A percentile compares a stretch with the other conserved stretches of the same genome.
Conservation (phyloP, 2,113 vertebrate species). For the Aviceda subcristata region DNA sequence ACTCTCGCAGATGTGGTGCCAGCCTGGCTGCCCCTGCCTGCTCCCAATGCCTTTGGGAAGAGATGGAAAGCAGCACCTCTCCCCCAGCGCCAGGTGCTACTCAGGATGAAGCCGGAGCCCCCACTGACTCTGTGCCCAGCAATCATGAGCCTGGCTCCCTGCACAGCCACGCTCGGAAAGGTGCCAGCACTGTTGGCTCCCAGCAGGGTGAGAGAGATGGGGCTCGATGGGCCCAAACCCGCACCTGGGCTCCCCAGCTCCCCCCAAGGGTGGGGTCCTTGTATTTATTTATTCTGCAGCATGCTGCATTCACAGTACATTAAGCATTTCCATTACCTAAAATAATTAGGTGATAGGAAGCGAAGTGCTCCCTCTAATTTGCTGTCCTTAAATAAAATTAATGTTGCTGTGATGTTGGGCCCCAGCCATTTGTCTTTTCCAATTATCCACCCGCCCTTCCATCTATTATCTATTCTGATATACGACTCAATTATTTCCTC, state of each 20-base stretch:
- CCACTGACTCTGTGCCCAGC: fast-evolving
- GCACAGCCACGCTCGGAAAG: fast-evolving
- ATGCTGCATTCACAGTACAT: constrained; percentile 81
- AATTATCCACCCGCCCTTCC: constrained; percentile 70
- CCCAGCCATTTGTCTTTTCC: constrained; percentile 78
- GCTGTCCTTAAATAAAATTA: constrained; percentile 84
- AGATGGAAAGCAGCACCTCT: background rate
- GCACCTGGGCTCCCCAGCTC: background rate
- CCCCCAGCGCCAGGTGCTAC: fast-evolving
- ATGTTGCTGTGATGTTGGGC: constrained; percentile 76
- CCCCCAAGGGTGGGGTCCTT: constrained; percentile 27
- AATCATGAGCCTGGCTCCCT: fast-evolving
- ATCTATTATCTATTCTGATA: constrained; percentile 74
- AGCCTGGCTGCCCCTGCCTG: background rate
- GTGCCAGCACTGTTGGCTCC: background rate
- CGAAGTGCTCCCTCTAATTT: constrained; percentile 78
- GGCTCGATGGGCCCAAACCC: background rate
- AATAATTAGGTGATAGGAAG: constrained; percentile 84
- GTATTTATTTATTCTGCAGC: constrained; percentile 69
- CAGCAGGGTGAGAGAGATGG: fast-evolving
- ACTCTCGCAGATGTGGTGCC: fast-evolving
- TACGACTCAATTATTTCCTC: constrained; percentile 72
- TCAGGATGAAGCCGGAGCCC: background rate
- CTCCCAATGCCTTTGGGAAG: background rate
- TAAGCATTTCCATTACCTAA: constrained; percentile 86